Percentiles rank a stretch among this genome's conserved stretches.
These are phyloP conservation scores for Agrotis exclamationis DNA, from an alignment of 2,888 invertebrate species.

Conservation along the genomic window DNA sequence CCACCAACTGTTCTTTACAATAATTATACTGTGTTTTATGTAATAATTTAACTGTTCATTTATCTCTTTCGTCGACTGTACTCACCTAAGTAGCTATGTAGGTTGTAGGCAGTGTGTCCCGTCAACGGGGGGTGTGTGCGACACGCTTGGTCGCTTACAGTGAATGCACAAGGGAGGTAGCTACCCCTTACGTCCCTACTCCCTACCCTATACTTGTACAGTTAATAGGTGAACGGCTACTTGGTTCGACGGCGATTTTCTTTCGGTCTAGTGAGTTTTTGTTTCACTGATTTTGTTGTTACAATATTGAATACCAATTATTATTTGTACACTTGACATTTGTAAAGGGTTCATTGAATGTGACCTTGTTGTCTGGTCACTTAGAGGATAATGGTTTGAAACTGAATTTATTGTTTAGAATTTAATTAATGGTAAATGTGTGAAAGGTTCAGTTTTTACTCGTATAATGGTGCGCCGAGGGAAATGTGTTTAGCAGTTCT, in stretches of 20 bases:
- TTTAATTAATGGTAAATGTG: neutral
- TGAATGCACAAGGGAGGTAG: slow-evolving; percentile 57
- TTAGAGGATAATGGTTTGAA: slow-evolving; percentile 1
- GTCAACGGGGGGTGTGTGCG: slow-evolving; percentile 50
- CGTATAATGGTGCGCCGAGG: too few relatives aligned
- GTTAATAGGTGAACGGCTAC: slow-evolving; percentile 60
- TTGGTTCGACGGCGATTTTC: slow-evolving; percentile 55
- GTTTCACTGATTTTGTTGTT: slow-evolving; percentile 39
- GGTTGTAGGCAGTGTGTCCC: slow-evolving; percentile 25
- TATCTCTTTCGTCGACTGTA: slow-evolving; percentile 6
- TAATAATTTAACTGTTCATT: too few relatives aligned
- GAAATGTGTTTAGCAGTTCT: too few relatives aligned
- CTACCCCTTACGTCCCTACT: slow-evolving; percentile 26
- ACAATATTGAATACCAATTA: neutral
- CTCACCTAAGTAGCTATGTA: slow-evolving; percentile 15
- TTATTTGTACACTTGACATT: slow-evolving; percentile 30
- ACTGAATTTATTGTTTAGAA: neutral
- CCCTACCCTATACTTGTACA: slow-evolving; percentile 5
- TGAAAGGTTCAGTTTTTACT: neutral
- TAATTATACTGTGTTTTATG: too few relatives aligned
- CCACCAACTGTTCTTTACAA: neutral
- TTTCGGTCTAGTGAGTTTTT: slow-evolving; percentile 49
- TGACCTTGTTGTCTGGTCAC: slow-evolving; percentile 36
- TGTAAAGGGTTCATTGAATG: slow-evolving; percentile 11
- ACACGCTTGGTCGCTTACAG: slow-evolving; percentile 68